Evolutionary conservation across 2,797 vertebrate genomes (phyloP).

Genomic region (Acanthurus leucopareius): DNA sequence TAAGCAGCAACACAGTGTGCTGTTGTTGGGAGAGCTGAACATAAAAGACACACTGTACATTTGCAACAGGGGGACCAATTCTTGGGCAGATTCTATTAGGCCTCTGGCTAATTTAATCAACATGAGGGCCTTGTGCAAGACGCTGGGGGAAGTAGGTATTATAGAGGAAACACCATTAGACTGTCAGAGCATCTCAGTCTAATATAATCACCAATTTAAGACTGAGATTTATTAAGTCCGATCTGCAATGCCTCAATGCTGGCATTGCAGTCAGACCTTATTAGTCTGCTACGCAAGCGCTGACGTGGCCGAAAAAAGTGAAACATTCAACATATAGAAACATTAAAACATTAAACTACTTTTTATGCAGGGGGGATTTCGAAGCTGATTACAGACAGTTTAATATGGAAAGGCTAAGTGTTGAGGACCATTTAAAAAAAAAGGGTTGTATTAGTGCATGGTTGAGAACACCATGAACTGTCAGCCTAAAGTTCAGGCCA

Average conservation of each 20-base stretch:
- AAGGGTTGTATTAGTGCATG: no score
- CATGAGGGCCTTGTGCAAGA: conserved; percentile 70
- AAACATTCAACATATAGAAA: conserved; percentile 1
- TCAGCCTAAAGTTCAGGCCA: no score
- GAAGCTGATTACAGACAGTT: neutral
- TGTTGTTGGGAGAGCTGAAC: conserved; percentile 58
- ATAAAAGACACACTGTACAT: conserved; percentile 68
- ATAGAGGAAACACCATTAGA: conserved; percentile 76
- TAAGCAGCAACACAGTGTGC: conserved; percentile 64
- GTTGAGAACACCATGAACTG: no score
- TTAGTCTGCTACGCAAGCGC: conserved; percentile 27
- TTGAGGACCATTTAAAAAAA: neutral
- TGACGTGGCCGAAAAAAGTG: neutral
- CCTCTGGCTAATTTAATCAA: conserved; percentile 78
- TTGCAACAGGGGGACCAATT: conserved; percentile 65
- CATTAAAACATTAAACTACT: neutral
- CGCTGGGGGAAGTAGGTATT: conserved; percentile 77
- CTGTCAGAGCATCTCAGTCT: conserved; percentile 62
- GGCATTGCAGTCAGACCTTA: conserved; percentile 41
- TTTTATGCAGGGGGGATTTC: neutral
- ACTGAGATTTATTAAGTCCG: conserved; percentile 56
- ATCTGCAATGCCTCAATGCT: conserved; percentile 42
- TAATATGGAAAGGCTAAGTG: neutral
- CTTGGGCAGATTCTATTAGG: conserved; percentile 77
- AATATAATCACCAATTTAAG: conserved; percentile 69